Base-by-base conservation (phyloP, 2,888 invertebrate genomes). In the Zaprionus bogoriensis region DNA sequence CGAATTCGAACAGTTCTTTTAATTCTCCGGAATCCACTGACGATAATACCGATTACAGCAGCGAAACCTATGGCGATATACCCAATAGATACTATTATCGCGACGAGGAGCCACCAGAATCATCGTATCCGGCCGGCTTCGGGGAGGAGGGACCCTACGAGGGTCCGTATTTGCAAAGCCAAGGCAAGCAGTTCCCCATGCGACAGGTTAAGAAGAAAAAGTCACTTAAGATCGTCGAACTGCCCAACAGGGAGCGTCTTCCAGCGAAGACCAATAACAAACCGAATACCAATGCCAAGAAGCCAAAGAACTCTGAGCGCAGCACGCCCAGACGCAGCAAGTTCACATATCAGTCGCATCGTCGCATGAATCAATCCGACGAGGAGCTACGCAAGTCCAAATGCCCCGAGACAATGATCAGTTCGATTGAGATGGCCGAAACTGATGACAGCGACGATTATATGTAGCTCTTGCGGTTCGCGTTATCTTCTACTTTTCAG, bases 61-160 rank as follows among this genome's bases (percentile, higher is more conserved):
- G 64, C 28, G 72, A 80, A 14, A 41, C 52, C 0, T 80, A 68
- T 17, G 63, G 45, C 0, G 72, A 75, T 25, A 83, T 80, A 19
- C 80, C 80, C 9, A 69, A 83, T 12, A 63, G 84, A 2, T 75
- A 77, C n/a, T 58, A 61, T 10, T 80, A 80, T 30, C 57, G 60
- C 1, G 80, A 80, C 1, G 44, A 52, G 12, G 52, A 77, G 0
- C 68, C 59, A 0, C 58, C 84, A 0, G 84, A 80, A 45, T 20
- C 23, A 2, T 2, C n/a, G 0, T 83, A 80, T 55, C 53, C 59
- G 0, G 4, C 46, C 0, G 68, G 65, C 0, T 55, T 30, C n/a
- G 84, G 84, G 3, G 80, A 83, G 23, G 84, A 80, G 14, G 84
- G 75, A 9, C 66, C 59, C 7, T 74, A 67, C 44, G 52, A 48